phyloP scores from a whole-genome alignment of 2,113 vertebrate species.

The Corynorhinus townsendii region DNA sequence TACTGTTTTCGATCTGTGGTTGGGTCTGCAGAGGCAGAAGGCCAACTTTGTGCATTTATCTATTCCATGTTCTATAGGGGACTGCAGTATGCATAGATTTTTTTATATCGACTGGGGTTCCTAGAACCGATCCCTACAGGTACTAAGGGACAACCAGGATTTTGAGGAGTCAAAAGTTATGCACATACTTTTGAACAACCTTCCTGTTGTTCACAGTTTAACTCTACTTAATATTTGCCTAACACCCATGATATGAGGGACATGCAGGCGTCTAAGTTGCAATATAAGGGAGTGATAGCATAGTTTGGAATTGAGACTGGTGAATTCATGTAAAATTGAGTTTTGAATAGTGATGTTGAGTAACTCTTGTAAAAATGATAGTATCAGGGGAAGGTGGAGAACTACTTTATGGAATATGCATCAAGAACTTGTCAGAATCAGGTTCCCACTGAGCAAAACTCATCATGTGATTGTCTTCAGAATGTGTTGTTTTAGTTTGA shows the following conservation, averaged over 20 bases:
- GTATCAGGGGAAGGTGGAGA: neutral
- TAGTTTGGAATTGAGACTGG: neutral
- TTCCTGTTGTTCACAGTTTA: neutral
- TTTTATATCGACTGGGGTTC: neutral
- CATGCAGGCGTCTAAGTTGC: neutral
- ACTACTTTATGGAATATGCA: neutral
- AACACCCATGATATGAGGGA: neutral
- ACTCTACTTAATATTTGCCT: neutral
- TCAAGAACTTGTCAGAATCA: neutral
- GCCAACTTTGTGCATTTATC: neutral
- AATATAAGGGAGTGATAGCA: neutral
- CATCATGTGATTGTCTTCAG: neutral
- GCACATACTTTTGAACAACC: neutral
- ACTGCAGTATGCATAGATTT: neutral
- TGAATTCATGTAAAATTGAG: neutral
- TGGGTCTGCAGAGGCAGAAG: neutral
- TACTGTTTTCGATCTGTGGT: neutral
- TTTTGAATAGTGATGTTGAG: neutral
- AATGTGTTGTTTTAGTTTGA: neutral
- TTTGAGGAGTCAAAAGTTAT: neutral
- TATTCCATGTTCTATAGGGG: neutral
- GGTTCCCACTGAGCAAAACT: neutral
- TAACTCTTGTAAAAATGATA: neutral
- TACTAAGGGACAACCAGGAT: neutral
- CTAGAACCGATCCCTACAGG: neutral